Base-by-base conservation (phyloP, 2,888 invertebrate species). In the Amblyjoppa fuscipennis region DNA sequence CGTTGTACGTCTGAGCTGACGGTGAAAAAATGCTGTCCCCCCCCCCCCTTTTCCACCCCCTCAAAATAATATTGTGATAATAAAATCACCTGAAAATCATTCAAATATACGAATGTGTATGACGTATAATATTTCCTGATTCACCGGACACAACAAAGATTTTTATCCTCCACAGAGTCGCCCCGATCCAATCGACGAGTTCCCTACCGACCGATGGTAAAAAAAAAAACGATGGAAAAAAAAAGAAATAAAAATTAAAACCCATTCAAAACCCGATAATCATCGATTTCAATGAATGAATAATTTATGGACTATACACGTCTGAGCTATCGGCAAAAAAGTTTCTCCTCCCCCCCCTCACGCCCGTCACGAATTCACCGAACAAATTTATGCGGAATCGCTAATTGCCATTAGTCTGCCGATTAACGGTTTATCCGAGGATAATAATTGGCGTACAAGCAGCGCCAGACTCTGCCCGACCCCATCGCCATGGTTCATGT, bases 361-460 rank as follows among this genome's bases (percentile, higher is more conserved):
- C 25, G 11, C n/a, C 41, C 3, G 3, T n/a, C 53, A 4, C 31
- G 56, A 56, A 78, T 59, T 59, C 61, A 31, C 41, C 16, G 41
- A 70, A 70, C 38, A 71, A 71, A 77, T 77, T 45, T 41, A 31
- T 31, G 64, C 45, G 20, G 64, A 75, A 81, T 61, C 16, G 69
- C 69, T 75, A 75, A 81, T 81, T 69, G 69, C 61, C 75, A 77
- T 82, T 64, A 64, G 53, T 56, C 59, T 41, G 51, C 16, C 61
- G 64, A 77, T 73, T 82, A 82, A 76, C 70, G 70, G 31, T 25
- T 7, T 45, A 41, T 6, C 66, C 20, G 71, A 70, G 41, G 25
- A 83, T 78, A 78, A 78, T 51, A 73, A 83, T 16, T 64, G 53
- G 51, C n/a, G 28, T 13, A 28, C 56, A 61, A 2, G 20, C 69